Evolutionary conservation across 2,797 vertebrate genomes (phyloP), one percentile per base, ranked within the genome.

Genomic region (Vespertilio murinus): DNA sequence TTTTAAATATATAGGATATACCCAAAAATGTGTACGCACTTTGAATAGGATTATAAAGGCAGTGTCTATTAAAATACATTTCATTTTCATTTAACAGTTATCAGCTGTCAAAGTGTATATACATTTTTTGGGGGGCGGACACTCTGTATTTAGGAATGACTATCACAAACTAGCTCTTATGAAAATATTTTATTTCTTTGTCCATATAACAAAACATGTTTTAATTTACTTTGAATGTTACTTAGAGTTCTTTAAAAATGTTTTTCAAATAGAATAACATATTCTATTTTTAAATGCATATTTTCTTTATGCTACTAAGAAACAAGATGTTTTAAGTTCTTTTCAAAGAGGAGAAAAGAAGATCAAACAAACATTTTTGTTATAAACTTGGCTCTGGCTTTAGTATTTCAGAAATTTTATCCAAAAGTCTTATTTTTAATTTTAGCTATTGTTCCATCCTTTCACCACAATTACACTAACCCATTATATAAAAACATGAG

Each of bases 221-320:
- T 88, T 70, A 74, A 74, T 17, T 22, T 77, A 89, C 77, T 83
- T 35, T 71, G 47, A 88, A 82, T 91, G 30, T 54, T 91, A 94
- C n/a, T 69, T 28, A 93, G 54, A 77, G 56, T 65, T 59, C 2
- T 90, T 88, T 54, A 40, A 88, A 88, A 85, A 81, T 52, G 9
- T 71, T 95, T 97, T 97, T 94, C 74, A 84, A 59, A 47, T 49
- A 81, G 20, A 96, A 12, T 38, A 78, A 45, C n/a, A n/a, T n/a
- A n/a, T n/a, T n/a, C n/a, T n/a, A 69, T 35, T 81, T 92, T 47
- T 28, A 14, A 81, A 73, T 9, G 2, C 0, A 82, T 20, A 73
- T 47, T 74, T 89, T 54, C 80, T 80, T 91, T 84, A 78, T 79
- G 30, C 8, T 87, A 93, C 40, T 75, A 73, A 91, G n/a, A 88